Conservation (phyloP, 2,888 invertebrate species). For the Protophormia terraenovae region DNA sequence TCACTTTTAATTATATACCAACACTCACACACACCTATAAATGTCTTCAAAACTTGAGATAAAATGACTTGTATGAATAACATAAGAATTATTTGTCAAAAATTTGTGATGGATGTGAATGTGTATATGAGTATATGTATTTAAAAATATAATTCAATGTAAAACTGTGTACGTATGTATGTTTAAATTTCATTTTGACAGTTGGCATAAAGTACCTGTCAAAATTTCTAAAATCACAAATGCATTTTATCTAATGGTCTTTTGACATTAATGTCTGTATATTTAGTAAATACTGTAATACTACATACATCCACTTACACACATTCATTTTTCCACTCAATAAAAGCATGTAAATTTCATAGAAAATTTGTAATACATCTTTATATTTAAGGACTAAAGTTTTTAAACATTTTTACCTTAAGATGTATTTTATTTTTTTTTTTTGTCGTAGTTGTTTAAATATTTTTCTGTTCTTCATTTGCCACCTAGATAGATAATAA, state of each 20-base stretch:
- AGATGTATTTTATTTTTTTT: background rate
- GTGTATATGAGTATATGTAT: background rate
- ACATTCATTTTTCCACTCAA: background rate
- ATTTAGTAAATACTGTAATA: conserved; percentile 27
- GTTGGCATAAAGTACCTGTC: conserved; percentile 68
- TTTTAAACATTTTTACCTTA: background rate
- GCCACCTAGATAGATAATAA: conserved; percentile 26
- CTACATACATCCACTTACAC: conserved; percentile 1
- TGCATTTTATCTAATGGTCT: conserved; percentile 65
- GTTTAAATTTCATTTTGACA: conserved; percentile 62
- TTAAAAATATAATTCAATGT: no score
- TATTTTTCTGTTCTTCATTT: background rate
- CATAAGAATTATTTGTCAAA: conserved; percentile 9
- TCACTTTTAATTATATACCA: no score
- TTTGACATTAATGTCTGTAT: conserved; percentile 63
- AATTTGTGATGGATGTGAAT: background rate
- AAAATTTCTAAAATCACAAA: conserved; percentile 68
- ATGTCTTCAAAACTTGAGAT: background rate
- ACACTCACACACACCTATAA: background rate
- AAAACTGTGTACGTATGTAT: background rate
- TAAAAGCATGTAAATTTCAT: conserved; percentile 32
- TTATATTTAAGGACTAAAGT: background rate
- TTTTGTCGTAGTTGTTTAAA: background rate
- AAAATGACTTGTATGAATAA: conserved; percentile 28
- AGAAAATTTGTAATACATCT: conserved; percentile 12